Conservation (phyloP, 2,888 invertebrate species). For the Himalopsyche tibetana region DNA sequence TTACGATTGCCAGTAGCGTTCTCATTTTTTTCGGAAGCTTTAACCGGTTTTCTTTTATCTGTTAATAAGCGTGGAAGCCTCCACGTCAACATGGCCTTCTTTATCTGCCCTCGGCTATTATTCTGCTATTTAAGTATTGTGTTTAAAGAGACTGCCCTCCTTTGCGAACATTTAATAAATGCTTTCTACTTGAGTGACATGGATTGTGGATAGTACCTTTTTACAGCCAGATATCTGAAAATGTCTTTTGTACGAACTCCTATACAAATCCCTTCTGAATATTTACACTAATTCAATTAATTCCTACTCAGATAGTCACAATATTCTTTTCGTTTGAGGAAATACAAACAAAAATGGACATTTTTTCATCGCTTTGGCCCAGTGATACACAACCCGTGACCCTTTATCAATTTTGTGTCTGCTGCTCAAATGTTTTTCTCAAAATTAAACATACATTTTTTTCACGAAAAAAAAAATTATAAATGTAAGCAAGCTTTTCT, state of each 20-base stretch:
- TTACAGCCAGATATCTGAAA: constrained; percentile 13
- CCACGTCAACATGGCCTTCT: constrained; percentile 36
- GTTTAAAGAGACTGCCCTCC: constrained; percentile 16
- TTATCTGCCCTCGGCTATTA: constrained; percentile 22
- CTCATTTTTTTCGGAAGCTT: constrained; percentile 27
- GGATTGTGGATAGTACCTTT: constrained; percentile 9
- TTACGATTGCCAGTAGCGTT: constrained; percentile 18
- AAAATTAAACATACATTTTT: no score
- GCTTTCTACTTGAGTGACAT: constrained; percentile 27
- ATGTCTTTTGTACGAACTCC: not conserved
- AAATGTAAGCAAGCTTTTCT: no score
- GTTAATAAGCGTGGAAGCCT: constrained; percentile 40
- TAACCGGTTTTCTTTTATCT: constrained; percentile 40
- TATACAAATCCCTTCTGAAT: constrained; percentile 3
- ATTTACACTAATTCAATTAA: constrained; percentile 36
- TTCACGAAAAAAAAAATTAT: no score
- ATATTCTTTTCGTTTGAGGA: no score
- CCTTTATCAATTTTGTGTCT: no score
- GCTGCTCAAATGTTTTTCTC: no score
- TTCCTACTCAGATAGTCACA: not conserved
- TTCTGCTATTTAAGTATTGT: constrained; percentile 37
- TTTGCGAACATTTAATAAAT: constrained; percentile 36
- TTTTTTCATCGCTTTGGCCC: no score
- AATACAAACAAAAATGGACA: no score
- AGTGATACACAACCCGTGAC: no score